Conservation (phyloP, 2,113 vertebrate species). For the Proteles cristata region DNA sequence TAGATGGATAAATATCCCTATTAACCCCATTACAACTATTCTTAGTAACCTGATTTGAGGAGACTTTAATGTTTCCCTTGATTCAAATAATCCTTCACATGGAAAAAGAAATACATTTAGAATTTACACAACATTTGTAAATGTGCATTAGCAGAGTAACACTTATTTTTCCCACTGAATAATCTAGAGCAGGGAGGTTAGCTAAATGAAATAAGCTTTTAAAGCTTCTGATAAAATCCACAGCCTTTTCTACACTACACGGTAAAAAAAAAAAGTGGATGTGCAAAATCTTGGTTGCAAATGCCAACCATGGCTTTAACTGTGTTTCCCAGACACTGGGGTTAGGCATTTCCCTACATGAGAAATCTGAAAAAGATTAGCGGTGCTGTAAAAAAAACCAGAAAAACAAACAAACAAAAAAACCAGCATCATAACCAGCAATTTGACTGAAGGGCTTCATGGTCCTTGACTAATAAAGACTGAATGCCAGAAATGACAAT, state of each 20-base stretch:
- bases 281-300: constrained; percentile 30
- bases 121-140: constrained; percentile 49
- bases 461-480: not conserved
- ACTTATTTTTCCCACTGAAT: not conserved
- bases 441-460: not conserved
- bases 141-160: not conserved
- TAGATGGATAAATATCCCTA: constrained; percentile 67
- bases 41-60: constrained; percentile 68
- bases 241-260: not conserved
- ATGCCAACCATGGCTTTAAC: not conserved
- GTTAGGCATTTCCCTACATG: not conserved
- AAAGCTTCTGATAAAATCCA: constrained; percentile 48
- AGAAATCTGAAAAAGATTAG: not conserved
- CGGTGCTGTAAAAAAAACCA: not conserved
- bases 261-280: not conserved
- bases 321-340: not conserved
- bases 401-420: constrained; percentile 23
- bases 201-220: constrained; percentile 44
- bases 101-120: constrained; percentile 58
- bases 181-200: not conserved
- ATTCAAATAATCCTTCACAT: constrained; percentile 71
- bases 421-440: not conserved
- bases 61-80: constrained; percentile 65
- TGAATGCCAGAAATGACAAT: not conserved
- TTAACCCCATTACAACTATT: constrained; percentile 72